Evolutionary conservation across 2,888 invertebrate species (phyloP).

Genomic region (Campoplex capitator): DNA sequence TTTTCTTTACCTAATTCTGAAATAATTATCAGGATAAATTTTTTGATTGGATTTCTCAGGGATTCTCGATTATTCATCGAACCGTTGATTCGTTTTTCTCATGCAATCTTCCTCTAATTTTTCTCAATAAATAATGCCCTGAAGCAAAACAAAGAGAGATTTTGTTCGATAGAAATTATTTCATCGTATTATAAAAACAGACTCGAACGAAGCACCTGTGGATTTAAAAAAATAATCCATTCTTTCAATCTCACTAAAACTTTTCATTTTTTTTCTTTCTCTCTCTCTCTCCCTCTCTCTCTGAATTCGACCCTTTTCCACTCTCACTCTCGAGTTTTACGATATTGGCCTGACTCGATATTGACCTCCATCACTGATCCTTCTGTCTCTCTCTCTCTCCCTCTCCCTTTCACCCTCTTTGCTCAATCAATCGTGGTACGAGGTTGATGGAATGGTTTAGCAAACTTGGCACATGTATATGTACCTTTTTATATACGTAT

Average conservation of each 20-base stretch:
- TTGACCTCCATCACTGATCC: slow-evolving; percentile 60
- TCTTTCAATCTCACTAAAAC: background rate
- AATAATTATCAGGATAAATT: background rate
- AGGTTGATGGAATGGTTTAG: slow-evolving; percentile 43
- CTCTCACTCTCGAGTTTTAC: slow-evolving; percentile 33
- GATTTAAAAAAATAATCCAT: slow-evolving; percentile 1
- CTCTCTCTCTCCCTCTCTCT: background rate
- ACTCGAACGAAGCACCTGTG: slow-evolving; percentile 10
- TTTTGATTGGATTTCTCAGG: background rate
- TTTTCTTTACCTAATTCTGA: background rate
- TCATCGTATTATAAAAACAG: background rate
- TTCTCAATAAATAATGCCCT: background rate
- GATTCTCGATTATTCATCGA: no score
- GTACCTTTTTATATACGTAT: background rate
- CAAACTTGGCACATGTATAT: slow-evolving; percentile 36
- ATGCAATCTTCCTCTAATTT: background rate
- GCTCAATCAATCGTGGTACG: slow-evolving; percentile 50
- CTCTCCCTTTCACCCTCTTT: slow-evolving; percentile 40
- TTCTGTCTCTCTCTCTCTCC: slow-evolving; percentile 22
- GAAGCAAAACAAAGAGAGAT: background rate
- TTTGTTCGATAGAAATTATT: background rate
- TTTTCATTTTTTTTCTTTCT: background rate
- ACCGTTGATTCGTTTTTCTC: background rate
- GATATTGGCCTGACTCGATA: slow-evolving; percentile 59
- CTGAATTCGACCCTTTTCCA: background rate